Evolutionary conservation across 2,797 vertebrate genomes (phyloP).

Genomic region (Xerus rutilus): DNA sequence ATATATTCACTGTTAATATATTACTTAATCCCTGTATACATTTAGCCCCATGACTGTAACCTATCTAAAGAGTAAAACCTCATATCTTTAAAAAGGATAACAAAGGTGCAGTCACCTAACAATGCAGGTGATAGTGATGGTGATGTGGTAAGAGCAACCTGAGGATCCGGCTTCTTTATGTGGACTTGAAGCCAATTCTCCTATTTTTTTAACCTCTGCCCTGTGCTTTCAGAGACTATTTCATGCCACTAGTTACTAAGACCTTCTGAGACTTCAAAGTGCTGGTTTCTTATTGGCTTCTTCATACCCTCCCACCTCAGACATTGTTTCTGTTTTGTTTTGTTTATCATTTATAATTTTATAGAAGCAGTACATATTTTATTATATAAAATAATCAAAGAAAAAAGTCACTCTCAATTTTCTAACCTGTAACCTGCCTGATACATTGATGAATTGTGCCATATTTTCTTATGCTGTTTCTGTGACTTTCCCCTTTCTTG

Average conservation of each 20-base stretch:
- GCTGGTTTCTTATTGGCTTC: neutral
- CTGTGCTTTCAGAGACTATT: neutral
- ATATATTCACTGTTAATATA: neutral
- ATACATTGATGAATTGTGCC: neutral
- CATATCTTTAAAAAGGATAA: neutral
- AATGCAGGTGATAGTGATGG: neutral
- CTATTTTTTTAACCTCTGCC: neutral
- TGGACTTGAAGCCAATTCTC: neutral
- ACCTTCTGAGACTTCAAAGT: neutral
- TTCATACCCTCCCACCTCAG: neutral
- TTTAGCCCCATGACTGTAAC: neutral
- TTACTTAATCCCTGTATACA: neutral
- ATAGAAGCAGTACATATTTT: neutral
- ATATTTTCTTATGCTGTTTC: constrained; percentile 24
- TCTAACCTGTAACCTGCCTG: neutral
- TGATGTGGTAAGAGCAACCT: neutral
- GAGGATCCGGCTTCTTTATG: neutral
- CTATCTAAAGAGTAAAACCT: neutral
- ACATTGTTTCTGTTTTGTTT: neutral
- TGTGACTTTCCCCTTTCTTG: neutral
- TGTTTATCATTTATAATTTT: constrained; percentile 6
- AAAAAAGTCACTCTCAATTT: constrained; percentile 16
- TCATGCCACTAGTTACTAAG: neutral
- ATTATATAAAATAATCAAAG: neutral
- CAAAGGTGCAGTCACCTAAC: neutral